These are phyloP conservation scores for Psettodes erumei DNA, from an alignment of 2,113 vertebrate genomes.

Conservation along the genomic window DNA sequence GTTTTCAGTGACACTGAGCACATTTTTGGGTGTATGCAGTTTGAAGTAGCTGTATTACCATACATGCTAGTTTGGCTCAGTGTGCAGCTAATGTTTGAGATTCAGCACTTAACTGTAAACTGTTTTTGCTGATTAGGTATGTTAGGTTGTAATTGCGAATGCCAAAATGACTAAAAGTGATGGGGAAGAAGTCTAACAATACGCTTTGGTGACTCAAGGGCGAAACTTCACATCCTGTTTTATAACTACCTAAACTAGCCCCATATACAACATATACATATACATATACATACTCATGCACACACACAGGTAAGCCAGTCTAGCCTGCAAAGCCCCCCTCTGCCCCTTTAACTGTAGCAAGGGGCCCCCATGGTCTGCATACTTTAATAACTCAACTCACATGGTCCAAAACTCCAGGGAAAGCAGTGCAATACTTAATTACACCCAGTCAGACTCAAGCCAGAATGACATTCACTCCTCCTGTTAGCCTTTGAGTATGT, in stretches of 20 bases:
- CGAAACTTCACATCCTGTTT: neutral
- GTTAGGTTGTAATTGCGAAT: neutral
- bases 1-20: neutral
- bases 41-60: neutral
- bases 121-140: constrained; percentile 15
- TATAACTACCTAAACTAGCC: neutral
- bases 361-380: constrained; percentile 75
- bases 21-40: neutral
- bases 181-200: neutral
- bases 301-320: constrained; percentile 60
- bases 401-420: constrained; percentile 65
- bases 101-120: neutral
- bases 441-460: constrained; percentile 66
- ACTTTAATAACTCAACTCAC: constrained; percentile 78
- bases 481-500: constrained; percentile 21
- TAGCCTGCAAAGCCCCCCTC: constrained; percentile 25
- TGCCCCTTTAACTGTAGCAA: constrained; percentile 50
- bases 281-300: constrained; percentile 5
- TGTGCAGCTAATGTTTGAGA: constrained; percentile 13
- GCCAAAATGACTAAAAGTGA: neutral
- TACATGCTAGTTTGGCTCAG: constrained; percentile 1
- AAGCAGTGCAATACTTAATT: constrained; percentile 71
- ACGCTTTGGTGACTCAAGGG: neutral
- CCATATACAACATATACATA: neutral
- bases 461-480: constrained; percentile 62